Base-by-base conservation (phyloP, 1,140 invertebrate genomes). In the Drosophila nannoptera region DNA sequence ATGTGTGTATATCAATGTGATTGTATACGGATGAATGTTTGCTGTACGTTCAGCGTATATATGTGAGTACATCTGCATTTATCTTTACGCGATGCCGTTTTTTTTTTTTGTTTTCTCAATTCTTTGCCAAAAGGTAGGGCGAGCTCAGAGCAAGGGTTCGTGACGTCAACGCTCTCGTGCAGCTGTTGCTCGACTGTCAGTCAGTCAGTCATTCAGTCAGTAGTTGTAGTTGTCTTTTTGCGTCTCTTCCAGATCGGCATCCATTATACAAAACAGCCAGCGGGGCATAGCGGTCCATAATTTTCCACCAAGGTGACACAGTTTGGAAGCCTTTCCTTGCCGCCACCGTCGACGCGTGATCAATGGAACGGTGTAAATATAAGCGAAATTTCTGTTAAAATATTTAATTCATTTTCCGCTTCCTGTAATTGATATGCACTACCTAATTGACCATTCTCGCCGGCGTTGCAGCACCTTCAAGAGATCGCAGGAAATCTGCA, bases 361-460 rank as follows among this genome's bases (percentile, higher is more conserved):
- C 75, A 83, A 78, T 80, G 76, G 56, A 80, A 63, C 64, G 67
- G 32, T 68, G 63, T 56, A 52, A 40, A 71, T 56, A 62, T 76
- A 33, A 31, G 32, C 52, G 40, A 73, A 72, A 62, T 59, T 33
- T 63, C 49, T 48, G 63, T 80, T 62, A 65, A 84, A 77, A 75
- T 78, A 78, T 69, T 78, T 78, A 77, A 86, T 84, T 78, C 64
- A 81, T 69, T 87, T 77, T 54, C 65, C 74, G 58, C 59, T 86
- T 86, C 81, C 81, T 81, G 77, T 72, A 63, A 81, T 84, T 86
- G 67, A 63, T 56, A 86, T 84, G 70, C 81, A 65, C 36, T 69
- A 61, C 12, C 46, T 11, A 78, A 75, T 78, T 61, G 46, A 31
- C 40, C 29, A 60, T 40, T 55, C 54, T 31, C 67, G 71, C 58